Conservation (phyloP, 2,888 invertebrate genomes). For the Drosophila prostipennis region DNA sequence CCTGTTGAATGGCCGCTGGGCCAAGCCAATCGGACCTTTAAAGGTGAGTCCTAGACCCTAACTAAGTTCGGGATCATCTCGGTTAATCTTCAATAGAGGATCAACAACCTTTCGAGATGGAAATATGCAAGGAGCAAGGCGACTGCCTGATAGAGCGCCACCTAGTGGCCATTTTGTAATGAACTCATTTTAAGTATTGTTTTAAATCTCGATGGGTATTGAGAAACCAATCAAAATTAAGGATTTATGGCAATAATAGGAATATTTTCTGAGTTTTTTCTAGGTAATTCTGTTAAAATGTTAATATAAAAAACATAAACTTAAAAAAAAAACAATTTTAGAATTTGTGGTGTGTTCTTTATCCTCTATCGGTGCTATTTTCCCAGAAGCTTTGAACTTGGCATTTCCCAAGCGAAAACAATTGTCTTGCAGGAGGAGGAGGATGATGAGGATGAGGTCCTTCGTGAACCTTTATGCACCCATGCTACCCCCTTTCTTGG, state of each 20-base stretch:
- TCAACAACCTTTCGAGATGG: not conserved
- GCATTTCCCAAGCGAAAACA: not conserved
- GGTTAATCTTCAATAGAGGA: not conserved
- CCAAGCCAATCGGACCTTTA: not conserved
- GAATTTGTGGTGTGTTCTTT: not conserved
- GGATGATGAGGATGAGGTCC: not conserved
- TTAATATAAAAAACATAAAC: no score
- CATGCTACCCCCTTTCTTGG: conserved; percentile 1
- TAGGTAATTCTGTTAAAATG: no score
- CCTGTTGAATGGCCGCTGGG: conserved; percentile 23
- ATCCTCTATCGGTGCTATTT: not conserved
- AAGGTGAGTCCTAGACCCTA: conserved; percentile 5
- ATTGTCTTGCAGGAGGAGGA: not conserved
- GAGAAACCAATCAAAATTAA: no score
- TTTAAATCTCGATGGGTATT: no score
- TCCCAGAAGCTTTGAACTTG: not conserved
- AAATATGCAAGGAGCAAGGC: no score
- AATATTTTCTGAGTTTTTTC: no score
- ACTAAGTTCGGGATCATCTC: not conserved
- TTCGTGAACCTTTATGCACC: not conserved
- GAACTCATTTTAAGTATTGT: no score
- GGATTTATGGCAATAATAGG: no score
- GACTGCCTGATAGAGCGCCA: no score
- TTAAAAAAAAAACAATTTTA: no score
- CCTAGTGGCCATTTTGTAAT: no score